Conservation (phyloP, 2,113 vertebrate genomes). For the Oriolus oriolus region DNA sequence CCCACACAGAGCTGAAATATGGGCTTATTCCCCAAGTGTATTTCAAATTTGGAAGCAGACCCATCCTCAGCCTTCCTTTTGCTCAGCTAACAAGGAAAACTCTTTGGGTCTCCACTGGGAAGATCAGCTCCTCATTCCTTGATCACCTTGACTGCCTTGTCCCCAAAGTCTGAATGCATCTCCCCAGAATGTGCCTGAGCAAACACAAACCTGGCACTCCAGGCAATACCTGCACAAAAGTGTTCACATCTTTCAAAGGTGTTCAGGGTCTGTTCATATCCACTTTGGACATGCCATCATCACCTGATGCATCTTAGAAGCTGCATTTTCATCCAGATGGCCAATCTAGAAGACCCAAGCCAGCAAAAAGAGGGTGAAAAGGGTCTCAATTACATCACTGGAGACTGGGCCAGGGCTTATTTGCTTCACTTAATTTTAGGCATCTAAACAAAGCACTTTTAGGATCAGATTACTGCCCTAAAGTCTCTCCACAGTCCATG, state of each 20-base stretch:
- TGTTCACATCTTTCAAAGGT: not conserved
- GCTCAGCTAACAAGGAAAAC: not conserved
- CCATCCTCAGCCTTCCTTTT: not conserved
- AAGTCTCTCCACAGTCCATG: conserved; percentile 9
- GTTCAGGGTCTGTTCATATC: not conserved
- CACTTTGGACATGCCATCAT: not conserved
- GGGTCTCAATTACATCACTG: not conserved
- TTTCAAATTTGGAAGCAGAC: not conserved
- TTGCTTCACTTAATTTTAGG: conserved; percentile 34
- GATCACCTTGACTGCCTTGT: not conserved
- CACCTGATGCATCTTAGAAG: not conserved
- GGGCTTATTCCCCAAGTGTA: not conserved
- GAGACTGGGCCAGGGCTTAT: not conserved
- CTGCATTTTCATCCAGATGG: not conserved
- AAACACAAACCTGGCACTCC: not conserved
- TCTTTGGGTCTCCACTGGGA: not conserved
- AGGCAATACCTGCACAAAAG: not conserved
- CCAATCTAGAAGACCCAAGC: not conserved
- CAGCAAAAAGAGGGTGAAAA: not conserved
- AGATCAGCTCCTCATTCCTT: not conserved
- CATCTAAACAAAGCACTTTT: conserved; percentile 32
- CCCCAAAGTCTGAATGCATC: not conserved
- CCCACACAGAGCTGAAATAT: not conserved
- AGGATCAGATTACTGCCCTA: conserved; percentile 38
- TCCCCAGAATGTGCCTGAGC: not conserved